These are phyloP conservation scores for Frieseomelitta varia DNA, from an alignment of 1,140 invertebrate species.

Conservation along the genomic window DNA sequence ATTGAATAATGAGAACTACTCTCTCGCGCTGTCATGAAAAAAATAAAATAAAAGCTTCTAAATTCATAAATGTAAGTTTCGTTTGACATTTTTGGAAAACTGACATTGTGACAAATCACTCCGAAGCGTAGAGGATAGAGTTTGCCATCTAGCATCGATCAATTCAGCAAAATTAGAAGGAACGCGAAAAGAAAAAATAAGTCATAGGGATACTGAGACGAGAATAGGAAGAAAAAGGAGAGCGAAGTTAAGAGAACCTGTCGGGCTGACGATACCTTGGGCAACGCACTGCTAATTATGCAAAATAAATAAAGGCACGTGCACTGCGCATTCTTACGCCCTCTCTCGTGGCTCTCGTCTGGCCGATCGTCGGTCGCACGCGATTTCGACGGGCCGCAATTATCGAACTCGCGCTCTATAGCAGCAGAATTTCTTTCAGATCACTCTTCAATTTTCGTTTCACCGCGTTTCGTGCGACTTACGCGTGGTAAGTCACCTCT, in stretches of 20 bases:
- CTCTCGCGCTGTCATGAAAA: background rate
- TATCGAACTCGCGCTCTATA: conserved; percentile 65
- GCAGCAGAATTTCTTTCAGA: conserved; percentile 46
- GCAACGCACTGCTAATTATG: conserved; percentile 71
- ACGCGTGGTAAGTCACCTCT: background rate
- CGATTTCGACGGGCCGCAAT: conserved; percentile 71
- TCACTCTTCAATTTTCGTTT: conserved; percentile 17
- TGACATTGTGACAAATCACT: background rate
- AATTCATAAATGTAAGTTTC: background rate
- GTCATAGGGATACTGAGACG: background rate
- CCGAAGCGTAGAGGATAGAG: background rate
- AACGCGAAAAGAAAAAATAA: background rate
- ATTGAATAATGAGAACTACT: background rate
- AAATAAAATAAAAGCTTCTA: background rate
- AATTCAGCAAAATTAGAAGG: background rate
- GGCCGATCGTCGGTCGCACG: conserved; percentile 62
- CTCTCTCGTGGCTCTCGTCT: conserved; percentile 28
- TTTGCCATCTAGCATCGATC: background rate
- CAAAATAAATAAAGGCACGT: conserved; percentile 77
- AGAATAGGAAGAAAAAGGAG: conserved; percentile 2
- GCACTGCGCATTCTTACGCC: conserved; percentile 70
- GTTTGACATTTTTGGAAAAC: background rate
- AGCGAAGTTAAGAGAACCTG: conserved; percentile 44
- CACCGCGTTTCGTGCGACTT: background rate
- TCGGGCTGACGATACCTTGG: conserved; percentile 49